These are phyloP conservation scores for Anomalospiza imberbis DNA, from an alignment of 2,797 vertebrate species.

Conservation along the genomic window DNA sequence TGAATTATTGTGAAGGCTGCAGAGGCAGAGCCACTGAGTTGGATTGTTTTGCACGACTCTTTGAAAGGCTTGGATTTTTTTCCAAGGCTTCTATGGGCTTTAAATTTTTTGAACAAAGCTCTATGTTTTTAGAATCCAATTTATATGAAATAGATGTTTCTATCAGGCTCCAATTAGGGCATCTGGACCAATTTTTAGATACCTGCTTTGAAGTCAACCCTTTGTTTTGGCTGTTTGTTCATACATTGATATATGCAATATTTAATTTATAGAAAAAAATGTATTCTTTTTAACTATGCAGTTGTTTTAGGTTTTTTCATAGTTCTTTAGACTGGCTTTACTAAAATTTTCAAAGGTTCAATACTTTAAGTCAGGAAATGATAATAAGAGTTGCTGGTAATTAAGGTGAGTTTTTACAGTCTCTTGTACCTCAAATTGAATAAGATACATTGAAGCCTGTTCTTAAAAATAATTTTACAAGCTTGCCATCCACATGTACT, in stretches of 20 bases:
- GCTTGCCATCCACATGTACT: neutral
- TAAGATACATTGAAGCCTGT: neutral
- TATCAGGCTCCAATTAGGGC: neutral
- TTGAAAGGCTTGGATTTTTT: neutral
- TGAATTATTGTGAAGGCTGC: neutral
- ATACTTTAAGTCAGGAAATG: neutral
- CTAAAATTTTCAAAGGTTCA: neutral
- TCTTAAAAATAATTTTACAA: neutral
- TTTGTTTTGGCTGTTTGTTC: neutral
- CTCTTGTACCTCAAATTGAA: neutral
- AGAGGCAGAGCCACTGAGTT: neutral
- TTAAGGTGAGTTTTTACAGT: neutral
- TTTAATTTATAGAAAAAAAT: neutral
- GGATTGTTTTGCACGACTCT: neutral
- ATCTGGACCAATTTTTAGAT: neutral
- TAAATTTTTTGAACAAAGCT: neutral
- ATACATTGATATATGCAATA: neutral
- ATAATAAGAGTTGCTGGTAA: neutral
- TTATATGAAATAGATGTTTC: neutral
- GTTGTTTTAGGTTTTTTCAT: neutral
- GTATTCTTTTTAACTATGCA: neutral
- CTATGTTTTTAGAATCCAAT: neutral
- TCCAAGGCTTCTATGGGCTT: neutral
- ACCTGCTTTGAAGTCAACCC: neutral
- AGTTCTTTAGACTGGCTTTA: neutral